Percentiles rank a stretch among this genome's conserved stretches.
phyloP scores from a whole-genome alignment of 2,797 vertebrate species.

The Psittacula derbiana region DNA sequence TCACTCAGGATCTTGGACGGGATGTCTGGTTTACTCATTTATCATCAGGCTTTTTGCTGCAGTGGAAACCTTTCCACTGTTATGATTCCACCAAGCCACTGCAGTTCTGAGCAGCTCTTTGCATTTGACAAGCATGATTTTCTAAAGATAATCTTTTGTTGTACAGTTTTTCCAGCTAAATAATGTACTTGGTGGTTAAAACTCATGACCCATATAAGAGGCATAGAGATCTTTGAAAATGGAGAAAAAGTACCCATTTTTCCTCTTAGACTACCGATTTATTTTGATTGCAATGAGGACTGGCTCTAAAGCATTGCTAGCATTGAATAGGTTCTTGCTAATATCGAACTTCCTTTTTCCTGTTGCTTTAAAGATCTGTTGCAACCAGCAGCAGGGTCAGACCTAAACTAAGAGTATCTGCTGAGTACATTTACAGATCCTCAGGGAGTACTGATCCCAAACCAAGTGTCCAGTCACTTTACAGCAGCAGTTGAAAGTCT shows the following conservation, averaged over 20 bases:
- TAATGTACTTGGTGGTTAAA: neutral
- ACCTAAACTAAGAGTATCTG: neutral
- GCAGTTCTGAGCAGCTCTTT: neutral
- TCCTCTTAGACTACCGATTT: neutral
- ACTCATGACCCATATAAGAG: neutral
- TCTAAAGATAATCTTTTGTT: neutral
- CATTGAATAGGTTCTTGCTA: neutral
- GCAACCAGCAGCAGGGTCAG: neutral
- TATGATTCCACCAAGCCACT: neutral
- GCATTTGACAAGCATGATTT: neutral
- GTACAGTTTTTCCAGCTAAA: neutral
- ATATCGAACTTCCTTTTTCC: neutral
- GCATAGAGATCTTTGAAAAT: neutral
- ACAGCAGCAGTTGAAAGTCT: neutral
- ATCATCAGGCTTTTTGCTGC: neutral
- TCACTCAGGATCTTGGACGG: neutral
- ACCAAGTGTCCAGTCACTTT: neutral
- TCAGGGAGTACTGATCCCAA: accelerated
- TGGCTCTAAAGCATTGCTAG: neutral
- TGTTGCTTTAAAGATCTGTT: neutral
- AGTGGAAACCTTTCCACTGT: neutral
- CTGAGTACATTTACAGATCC: neutral
- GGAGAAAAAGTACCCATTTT: neutral
- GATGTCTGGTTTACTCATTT: neutral
- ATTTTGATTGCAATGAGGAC: neutral